These are phyloP conservation scores for Ganaspis brasiliensis DNA, from an alignment of 2,888 invertebrate genomes.

Conservation along the genomic window DNA sequence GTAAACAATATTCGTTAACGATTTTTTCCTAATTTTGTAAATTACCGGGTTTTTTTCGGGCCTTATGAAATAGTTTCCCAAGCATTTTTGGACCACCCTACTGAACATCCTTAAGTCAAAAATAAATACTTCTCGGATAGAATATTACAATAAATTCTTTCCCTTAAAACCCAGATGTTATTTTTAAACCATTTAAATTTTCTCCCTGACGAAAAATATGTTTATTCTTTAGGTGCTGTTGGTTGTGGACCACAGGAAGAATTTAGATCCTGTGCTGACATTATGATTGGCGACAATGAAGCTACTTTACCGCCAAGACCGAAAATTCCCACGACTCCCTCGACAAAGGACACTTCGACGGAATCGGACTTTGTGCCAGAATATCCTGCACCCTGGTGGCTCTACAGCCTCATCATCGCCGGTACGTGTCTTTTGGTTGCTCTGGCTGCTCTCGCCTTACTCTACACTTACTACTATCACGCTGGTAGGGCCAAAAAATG, in stretches of 20 bases:
- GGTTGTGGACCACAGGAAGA: constrained; percentile 95
- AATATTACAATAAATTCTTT: no score
- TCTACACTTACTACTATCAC: constrained; percentile 90
- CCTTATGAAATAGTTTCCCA: no score
- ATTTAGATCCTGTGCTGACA: constrained; percentile 92
- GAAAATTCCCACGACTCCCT: constrained; percentile 80
- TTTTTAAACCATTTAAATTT: not conserved
- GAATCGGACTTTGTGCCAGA: constrained; percentile 82
- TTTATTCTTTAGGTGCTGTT: constrained; percentile 84
- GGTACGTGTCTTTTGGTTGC: constrained; percentile 86
- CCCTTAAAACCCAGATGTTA: no score
- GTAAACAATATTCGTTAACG: no score
- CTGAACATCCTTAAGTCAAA: no score
- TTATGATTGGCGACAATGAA: constrained; percentile 85
- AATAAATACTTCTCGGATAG: no score
- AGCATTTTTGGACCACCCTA: no score
- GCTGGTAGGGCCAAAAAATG: constrained; percentile 86
- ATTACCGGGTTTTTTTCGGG: no score
- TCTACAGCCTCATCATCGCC: constrained; percentile 82
- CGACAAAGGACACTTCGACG: constrained; percentile 79
- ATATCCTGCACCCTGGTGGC: constrained; percentile 68
- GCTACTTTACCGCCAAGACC: constrained; percentile 79
- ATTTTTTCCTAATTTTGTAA: no score
- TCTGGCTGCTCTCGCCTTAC: constrained; percentile 84
- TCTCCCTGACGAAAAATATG: not conserved